Evolutionary conservation across 2,888 invertebrate genomes (phyloP), one percentile per base, ranked within the genome.

Genomic region (Salticus scenicus): DNA sequence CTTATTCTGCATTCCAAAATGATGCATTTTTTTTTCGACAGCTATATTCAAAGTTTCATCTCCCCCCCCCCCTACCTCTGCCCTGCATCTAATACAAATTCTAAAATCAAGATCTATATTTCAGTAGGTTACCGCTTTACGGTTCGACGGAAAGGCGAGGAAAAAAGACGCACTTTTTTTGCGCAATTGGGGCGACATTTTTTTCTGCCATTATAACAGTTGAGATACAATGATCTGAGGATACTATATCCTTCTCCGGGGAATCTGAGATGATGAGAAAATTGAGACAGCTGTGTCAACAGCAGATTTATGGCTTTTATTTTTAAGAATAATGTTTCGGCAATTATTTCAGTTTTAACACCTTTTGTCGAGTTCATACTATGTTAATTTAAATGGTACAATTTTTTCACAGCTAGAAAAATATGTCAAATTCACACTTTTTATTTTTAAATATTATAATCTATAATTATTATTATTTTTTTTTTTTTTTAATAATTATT

Each of bases 111-210:
- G 57, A 57, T 57, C 57, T 24, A 57, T 42, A 20, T 33, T 75
- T 66, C 66, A 70, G 77, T 78, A 78, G 78, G 78, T 78, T 78
- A 78, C 67, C 37, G 33, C 28, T 80, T 66, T 51, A 73, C 67
- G 80, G 73, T 73, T 28, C 33, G 47, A 17, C 67, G 80, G 37
- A 12, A 4, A 7, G 10, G 42, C 42, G 57, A 57, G 24, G 57
- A 57, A 57, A n/a, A 57, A 57, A 57, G 28, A 17, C 63, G n/a
- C 20, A 31, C 47, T 47, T 67, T 67, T 24, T 76, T 51, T n/a
- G 7, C 5, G 0, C 28, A 42, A 67, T 20, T 30, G 28, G 20
- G 42, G 67, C 30, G 28, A 27, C 30, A 41, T 42, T 76, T 70
- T 41, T 70, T 70, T 70, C 10, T 27, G 69, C 41, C 41, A 24